These are phyloP conservation scores for Hybos culiciformis DNA, from an alignment of 2,888 invertebrate species.

Conservation along the genomic window DNA sequence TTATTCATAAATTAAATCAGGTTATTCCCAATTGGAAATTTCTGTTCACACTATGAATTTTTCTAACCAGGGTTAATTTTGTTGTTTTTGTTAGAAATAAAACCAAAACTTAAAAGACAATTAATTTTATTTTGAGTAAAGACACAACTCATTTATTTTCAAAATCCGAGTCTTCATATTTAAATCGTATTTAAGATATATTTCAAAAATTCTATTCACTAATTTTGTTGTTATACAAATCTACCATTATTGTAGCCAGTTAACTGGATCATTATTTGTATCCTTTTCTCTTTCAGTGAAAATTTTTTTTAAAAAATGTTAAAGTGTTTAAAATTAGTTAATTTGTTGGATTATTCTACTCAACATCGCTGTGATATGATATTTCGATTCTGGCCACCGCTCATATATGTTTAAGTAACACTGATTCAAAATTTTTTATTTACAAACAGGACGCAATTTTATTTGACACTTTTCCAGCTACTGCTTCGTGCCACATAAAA, in stretches of 20 bases:
- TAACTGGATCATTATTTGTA: neutral
- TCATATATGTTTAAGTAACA: neutral
- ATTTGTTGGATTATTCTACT: neutral
- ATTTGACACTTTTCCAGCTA: neutral
- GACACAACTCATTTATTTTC: too few species aligned
- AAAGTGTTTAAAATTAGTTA: neutral
- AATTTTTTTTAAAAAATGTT: neutral
- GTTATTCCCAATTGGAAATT: too few species aligned
- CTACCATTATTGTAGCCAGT: neutral
- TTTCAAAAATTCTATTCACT: too few species aligned
- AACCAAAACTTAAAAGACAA: too few species aligned
- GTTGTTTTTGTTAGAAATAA: too few species aligned
- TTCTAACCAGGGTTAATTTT: too few species aligned
- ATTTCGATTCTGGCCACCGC: neutral
- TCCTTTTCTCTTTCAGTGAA: neutral
- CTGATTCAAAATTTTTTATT: neutral
- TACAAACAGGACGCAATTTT: slow-evolving; percentile 1
- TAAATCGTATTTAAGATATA: neutral
- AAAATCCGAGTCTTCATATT: too few species aligned
- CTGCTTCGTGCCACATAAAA: slow-evolving; percentile 5
- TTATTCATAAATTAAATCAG: too few species aligned
- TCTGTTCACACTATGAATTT: too few species aligned
- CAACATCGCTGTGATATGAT: neutral
- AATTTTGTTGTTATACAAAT: neutral
- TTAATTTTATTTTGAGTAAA: too few species aligned